A percentile compares a stretch with the other conserved stretches of the same genome.
These are phyloP conservation scores for Cryptoprocta ferox DNA, from an alignment of 2,797 vertebrate genomes.

Conservation along the genomic window DNA sequence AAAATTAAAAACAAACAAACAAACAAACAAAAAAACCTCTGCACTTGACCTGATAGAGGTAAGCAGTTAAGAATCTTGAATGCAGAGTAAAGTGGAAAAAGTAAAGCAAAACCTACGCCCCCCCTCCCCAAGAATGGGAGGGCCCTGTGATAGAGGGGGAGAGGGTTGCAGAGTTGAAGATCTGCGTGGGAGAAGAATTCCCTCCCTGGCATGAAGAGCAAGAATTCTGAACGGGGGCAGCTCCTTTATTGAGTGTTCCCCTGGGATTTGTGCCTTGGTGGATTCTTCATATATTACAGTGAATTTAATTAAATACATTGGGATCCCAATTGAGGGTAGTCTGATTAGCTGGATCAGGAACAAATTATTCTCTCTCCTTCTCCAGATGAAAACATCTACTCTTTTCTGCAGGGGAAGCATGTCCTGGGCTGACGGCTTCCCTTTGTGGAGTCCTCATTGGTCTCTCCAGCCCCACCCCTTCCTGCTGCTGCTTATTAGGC, in stretches of 20 bases:
- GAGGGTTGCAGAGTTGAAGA: constrained; percentile 1
- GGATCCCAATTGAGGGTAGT: constrained; percentile 87
- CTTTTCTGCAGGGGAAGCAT: constrained; percentile 81
- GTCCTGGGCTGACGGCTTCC: constrained; percentile 78
- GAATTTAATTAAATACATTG: constrained; percentile 89
- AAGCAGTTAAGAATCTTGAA: not conserved
- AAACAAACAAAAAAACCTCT: too few relatives aligned
- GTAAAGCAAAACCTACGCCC: not conserved
- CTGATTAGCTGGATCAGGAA: constrained; percentile 89
- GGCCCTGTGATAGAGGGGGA: not conserved
- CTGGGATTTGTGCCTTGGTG: constrained; percentile 86
- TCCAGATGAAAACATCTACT: constrained; percentile 85
- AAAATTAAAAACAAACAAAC: not conserved
- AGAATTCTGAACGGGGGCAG: constrained; percentile 72
- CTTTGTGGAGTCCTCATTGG: not conserved
- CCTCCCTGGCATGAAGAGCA: constrained; percentile 72
- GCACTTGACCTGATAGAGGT: not conserved
- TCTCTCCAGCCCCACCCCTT: not conserved
- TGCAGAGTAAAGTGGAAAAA: not conserved
- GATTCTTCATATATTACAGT: constrained; percentile 87
- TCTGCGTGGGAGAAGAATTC: constrained; percentile 60
- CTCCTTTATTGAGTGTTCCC: constrained; percentile 80
- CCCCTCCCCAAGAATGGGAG: not conserved
- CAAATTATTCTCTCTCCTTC: constrained; percentile 85
- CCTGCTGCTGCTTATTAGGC: constrained; percentile 37